Conservation (phyloP, 2,888 invertebrate species). For the Netelia melanura region DNA sequence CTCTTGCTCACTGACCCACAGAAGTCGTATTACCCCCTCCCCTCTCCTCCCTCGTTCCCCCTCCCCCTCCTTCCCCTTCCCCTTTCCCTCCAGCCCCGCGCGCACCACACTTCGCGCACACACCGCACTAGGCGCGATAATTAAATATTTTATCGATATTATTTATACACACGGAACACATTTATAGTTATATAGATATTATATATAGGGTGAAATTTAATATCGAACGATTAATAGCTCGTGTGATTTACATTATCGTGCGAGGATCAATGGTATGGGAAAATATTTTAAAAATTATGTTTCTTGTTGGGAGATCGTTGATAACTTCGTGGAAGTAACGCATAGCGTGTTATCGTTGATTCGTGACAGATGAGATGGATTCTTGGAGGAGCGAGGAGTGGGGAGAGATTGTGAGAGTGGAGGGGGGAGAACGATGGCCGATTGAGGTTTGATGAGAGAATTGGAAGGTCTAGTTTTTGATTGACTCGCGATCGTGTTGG, state of each 20-base stretch:
- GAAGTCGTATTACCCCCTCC: slow-evolving; percentile 7
- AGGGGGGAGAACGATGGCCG: background rate
- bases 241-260: background rate
- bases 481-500: background rate
- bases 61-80: background rate
- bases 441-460: background rate
- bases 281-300: too few relatives aligned
- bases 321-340: too few relatives aligned
- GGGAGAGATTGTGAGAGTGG: background rate
- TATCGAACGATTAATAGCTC: too few relatives aligned
- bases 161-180: background rate
- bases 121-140: background rate
- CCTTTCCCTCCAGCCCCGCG: background rate
- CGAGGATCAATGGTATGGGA: background rate
- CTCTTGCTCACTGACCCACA: slow-evolving; percentile 65
- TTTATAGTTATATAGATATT: background rate
- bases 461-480: background rate
- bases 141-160: background rate
- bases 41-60: too few relatives aligned
- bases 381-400: background rate
- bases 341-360: background rate
- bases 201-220: background rate
- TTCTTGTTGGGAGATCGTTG: too few relatives aligned
- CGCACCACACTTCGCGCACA: background rate
- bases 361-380: slow-evolving; percentile 14